Base-by-base conservation (phyloP, 2,888 invertebrate species). In the Anthrax anthrax region DNA sequence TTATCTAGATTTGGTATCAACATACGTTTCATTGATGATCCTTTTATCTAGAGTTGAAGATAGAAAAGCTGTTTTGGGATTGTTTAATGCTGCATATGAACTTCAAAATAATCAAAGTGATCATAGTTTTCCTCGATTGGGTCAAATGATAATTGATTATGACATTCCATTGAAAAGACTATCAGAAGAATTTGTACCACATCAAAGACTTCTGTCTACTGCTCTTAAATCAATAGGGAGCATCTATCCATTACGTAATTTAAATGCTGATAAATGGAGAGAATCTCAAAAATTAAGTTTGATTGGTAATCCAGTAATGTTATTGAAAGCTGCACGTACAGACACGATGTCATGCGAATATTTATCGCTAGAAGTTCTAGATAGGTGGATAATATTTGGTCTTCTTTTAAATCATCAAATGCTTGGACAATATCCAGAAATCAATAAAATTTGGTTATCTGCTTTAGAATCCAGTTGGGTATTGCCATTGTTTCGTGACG, bases 271-370 rank as follows among this genome's bases (percentile, higher is more conserved):
- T 54, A 85, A 89, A 56, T 94, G 95, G 94, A 77, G 88, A 56
- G 84, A 89, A 47, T 89, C 91, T 63, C 88, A 91, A 60, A 90
- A 90, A 65, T 70, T 96, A 32, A 96, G 95, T 60, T 72, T 98
- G 38, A 87, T 96, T 3, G 88, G 92, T 27, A 94, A 91, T 66
- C 95, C 98, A 1, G 81, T 85, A n/a, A 86, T 90, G 60, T 77
- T 99, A 45, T 70, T 97, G 18, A 95, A 92, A 65, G 94, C 96
- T 5, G 86, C 94, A 0, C 84, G 89, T 57, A 92, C 94, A 0
- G 95, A 95, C 57, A 89, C 87, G 18, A 92, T 96, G 78, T 95
- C 96, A 3, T 97, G 96, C 67, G 98, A 99, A 72, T 97, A 89
- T 67, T 70, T 99, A 43, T 95, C 97, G 1, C 69, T 97, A 49